These are phyloP conservation scores for Hemicentrotus pulcherrimus DNA, from an alignment of 35 echinoderm and acorn worm species.

Conservation along the genomic window DNA sequence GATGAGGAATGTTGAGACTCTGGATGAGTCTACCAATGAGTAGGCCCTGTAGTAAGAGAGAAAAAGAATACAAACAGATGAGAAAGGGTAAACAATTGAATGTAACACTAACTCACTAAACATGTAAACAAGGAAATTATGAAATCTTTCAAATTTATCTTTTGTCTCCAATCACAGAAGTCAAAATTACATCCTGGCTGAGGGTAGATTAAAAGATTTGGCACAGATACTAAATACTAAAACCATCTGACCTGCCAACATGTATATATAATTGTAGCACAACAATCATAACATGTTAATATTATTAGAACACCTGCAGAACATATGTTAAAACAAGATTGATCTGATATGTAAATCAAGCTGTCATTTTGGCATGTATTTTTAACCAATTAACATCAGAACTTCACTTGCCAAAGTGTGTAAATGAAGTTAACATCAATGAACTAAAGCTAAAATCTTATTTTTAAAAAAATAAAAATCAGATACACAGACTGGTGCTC, in stretches of 20 bases:
- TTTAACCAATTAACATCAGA: not conserved
- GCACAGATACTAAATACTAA: not conserved
- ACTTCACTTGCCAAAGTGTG: not conserved
- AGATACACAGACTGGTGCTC: too few species aligned
- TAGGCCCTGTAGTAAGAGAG: conserved; percentile 85
- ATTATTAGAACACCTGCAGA: not conserved
- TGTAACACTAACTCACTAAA: not conserved
- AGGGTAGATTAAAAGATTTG: not conserved
- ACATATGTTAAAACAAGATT: not conserved
- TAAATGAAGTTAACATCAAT: too few species aligned
- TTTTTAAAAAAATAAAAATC: too few species aligned
- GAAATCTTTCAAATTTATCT: not conserved
- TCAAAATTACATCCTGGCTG: not conserved
- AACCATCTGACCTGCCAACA: not conserved
- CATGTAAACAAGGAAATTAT: not conserved
- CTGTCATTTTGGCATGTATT: not conserved
- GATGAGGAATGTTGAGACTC: conserved; percentile 98
- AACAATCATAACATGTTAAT: too few species aligned
- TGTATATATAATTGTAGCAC: too few species aligned
- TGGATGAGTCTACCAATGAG: conserved; percentile 95
- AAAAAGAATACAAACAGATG: conserved; percentile 15
- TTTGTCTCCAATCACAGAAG: not conserved
- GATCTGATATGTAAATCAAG: not conserved
- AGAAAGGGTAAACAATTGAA: not conserved
- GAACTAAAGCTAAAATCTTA: too few species aligned